Evolutionary conservation across 1,140 invertebrate genomes (phyloP).

Genomic region (Ceratosolen fusciceps): DNA sequence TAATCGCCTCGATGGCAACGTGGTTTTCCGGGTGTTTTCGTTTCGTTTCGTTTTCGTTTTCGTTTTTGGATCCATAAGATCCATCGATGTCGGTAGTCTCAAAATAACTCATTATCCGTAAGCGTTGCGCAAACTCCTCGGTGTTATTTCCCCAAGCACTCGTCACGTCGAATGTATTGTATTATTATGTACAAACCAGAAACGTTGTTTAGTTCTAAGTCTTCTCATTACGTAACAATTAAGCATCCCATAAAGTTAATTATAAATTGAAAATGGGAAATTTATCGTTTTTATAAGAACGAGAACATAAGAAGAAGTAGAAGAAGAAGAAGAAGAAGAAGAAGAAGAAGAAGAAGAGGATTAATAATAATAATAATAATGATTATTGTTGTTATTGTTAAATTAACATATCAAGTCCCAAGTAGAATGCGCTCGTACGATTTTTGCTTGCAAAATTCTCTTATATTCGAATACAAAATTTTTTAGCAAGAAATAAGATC

Average conservation of each 20-base stretch:
- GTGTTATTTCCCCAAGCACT: too few species aligned
- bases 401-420: slow-evolving; percentile 46
- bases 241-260: slow-evolving; percentile 24
- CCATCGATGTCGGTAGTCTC: slow-evolving; percentile 46
- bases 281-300: slow-evolving; percentile 43
- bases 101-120: slow-evolving; percentile 27
- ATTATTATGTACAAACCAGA: slow-evolving; percentile 50
- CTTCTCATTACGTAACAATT: slow-evolving; percentile 37
- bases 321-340: too few species aligned
- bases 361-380: slow-evolving; percentile 21
- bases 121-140: too few species aligned
- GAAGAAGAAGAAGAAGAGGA: too few species aligned
- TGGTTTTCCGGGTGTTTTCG: too few species aligned
- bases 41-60: too few species aligned
- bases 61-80: background rate
- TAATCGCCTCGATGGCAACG: too few species aligned
- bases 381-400: slow-evolving; percentile 24
- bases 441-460: slow-evolving; percentile 29
- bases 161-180: slow-evolving; percentile 23
- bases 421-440: slow-evolving; percentile 29
- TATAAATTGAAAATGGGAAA: slow-evolving; percentile 33
- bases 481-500: slow-evolving; percentile 4
- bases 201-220: slow-evolving; percentile 49
- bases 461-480: too few species aligned
- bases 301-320: slow-evolving; percentile 22